phyloP scores from a whole-genome alignment of 2,888 invertebrate species.

The Timandra comae region DNA sequence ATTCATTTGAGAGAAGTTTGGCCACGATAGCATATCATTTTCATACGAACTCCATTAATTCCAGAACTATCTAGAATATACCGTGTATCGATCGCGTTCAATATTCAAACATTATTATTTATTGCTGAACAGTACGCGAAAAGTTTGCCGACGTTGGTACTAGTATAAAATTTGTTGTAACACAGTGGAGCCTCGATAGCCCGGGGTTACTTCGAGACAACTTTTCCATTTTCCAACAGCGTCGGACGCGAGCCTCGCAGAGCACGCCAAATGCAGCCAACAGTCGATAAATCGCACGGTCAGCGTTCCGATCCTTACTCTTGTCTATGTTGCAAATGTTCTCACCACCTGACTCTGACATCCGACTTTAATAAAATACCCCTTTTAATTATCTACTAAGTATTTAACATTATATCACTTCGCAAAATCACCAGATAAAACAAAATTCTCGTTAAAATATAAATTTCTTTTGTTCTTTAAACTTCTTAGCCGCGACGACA shows the following conservation, averaged over 20 bases:
- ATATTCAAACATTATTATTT: constrained; percentile 51
- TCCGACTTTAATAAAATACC: neutral
- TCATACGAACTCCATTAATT: no score
- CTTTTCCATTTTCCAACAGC: constrained; percentile 49
- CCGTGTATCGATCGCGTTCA: constrained; percentile 42
- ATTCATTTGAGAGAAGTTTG: no score
- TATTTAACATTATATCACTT: constrained; percentile 17
- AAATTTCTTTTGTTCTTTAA: constrained; percentile 32
- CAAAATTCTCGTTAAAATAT: constrained; percentile 28
- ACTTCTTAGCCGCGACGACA: constrained; percentile 38
- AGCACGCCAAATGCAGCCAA: constrained; percentile 35
- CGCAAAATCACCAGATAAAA: constrained; percentile 19
- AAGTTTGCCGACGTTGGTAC: constrained; percentile 40
- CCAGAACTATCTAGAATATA: no score
- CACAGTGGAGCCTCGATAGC: constrained; percentile 39
- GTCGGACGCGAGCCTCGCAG: constrained; percentile 28
- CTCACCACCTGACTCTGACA: neutral
- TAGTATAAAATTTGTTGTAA: constrained; percentile 54
- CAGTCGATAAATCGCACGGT: constrained; percentile 42
- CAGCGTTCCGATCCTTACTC: constrained; percentile 27
- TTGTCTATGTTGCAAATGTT: constrained; percentile 17
- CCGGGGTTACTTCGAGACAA: constrained; percentile 40
- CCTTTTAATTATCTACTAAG: constrained; percentile 1
- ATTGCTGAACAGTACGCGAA: constrained; percentile 44
- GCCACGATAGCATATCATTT: no score